Evolutionary conservation across 2,797 vertebrate species (phyloP), one percentile per base, ranked within the genome.

Genomic region (Protonibea diacanthus): DNA sequence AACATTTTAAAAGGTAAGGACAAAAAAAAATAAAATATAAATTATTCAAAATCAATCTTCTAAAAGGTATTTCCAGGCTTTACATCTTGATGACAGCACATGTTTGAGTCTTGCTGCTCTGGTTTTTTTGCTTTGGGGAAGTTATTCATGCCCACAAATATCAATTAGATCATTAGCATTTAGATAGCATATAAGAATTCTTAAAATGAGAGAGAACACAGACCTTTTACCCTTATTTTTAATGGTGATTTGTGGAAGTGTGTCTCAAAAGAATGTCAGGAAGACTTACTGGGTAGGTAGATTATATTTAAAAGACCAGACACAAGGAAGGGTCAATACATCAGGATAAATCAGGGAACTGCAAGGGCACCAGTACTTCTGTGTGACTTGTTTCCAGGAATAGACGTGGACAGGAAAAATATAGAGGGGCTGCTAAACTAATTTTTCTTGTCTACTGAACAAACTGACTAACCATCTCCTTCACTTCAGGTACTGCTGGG

Each of bases 81-180:
- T 83, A 71, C 62, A 78, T 78, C 65, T 82, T 83, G 65, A 81
- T 76, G 75, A 83, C 49, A 74, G 71, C 80, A 76, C 59, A 73
- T 64, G 48, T 78, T 78, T 53, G 66, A 78, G 75, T 56, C 48
- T 45, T 20, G 18, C 78, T 63, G 47, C 67, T 77, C 21, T 57
- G 60, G 42, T 84, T 87, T 29, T 29, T 29, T 77, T 61, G 64
- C 58, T 87, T 68, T 76, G 33, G 23, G 71, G 47, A 76, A 84
- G 51, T 86, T 81, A 80, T 86, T 80, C 84, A 83, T 91, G 76
- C 62, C 61, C 75, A 84, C 79, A 91, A 91, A 89, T 91, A 88
- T 88, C 89, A 91, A 90, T 92, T 89, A 88, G 82, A 78, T 90
- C 80, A 91, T 92, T 93, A 90, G 85, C 88, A 93, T 93, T 91